Evolutionary conservation across 2,113 vertebrate species (phyloP).

Genomic region (Rhizomys pruinosus): DNA sequence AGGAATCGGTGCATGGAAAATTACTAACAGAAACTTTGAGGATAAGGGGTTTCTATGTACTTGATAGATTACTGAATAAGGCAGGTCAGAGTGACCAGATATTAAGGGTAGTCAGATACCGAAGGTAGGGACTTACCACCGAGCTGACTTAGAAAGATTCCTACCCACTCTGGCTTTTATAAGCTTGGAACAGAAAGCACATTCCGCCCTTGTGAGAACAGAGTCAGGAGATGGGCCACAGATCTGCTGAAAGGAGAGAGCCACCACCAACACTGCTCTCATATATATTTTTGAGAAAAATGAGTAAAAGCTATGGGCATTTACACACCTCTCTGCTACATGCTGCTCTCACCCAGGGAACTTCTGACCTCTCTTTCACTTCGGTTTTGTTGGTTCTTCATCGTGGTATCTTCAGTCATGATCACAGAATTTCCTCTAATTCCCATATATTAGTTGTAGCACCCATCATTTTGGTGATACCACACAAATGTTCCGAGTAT

Average conservation of each 20-base stretch:
- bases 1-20: neutral
- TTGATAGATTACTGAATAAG: neutral
- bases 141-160: neutral
- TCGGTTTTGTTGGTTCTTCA: neutral
- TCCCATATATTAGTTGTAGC: slow-evolving; percentile 45
- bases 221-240: neutral
- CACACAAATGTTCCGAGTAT: slow-evolving; percentile 59
- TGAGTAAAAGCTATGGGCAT: neutral
- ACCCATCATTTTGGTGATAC: slow-evolving; percentile 73
- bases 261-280: no score
- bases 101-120: neutral
- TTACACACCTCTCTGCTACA: neutral
- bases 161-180: neutral
- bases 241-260: neutral
- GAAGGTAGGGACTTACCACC: neutral
- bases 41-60: neutral
- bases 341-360: slow-evolving; percentile 34
- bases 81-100: neutral
- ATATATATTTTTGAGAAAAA: neutral
- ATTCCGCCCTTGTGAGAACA: neutral
- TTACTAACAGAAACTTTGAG: neutral
- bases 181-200: neutral
- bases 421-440: slow-evolving; percentile 64
- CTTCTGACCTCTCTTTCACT: slow-evolving; percentile 61
- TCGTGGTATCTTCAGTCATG: neutral